Evolutionary conservation across 2,797 vertebrate species (phyloP), one percentile per base, ranked within the genome.

Genomic region (Tenualosa ilisha): DNA sequence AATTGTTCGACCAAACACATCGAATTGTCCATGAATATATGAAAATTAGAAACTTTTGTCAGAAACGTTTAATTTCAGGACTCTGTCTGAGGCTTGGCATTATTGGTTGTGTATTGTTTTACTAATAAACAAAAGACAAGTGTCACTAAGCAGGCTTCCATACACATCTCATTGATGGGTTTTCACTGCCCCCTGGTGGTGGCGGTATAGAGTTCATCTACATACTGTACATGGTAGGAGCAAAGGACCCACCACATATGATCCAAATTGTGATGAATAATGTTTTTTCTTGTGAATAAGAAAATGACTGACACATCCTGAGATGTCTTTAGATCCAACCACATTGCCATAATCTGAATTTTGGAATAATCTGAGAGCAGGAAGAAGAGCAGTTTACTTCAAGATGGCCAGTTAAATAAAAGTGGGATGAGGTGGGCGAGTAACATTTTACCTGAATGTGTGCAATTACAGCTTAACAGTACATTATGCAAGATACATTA

Each of bases 121-220:
- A 79, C 15, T 79, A 24, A 46, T 79, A 40, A 79, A 79, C 40
- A 79, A 79, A 43, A 79, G 72, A 46, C 72, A 43, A 79, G 37
- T 20, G 72, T 17, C 0, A 9, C 40, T 20, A 22, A 3, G 40
- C 40, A 79, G 20, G 15, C 20, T 46, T 46, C 40, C 72, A 79
- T 40, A 79, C 40, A 79, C 8, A 3, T 31, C 68, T 24, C 24
- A 26, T 17, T 82, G 37, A 84, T 85, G 79, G 54, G 51, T 46
- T 53, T 88, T 63, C 90, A 86, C 90, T 93, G 91, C 90, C 91
- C 92, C 89, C 94, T 93, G 0, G 86, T 94, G 94, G 91, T 84
- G 46, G 37, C 0, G 20, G 17, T 0, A 8, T 40, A 22, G 11
- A 75, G 31, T 13, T 17, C 68, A 40, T 17, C 68, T 15, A 68